These are phyloP conservation scores for Gymnocheta viridis DNA, from an alignment of 2,888 invertebrate genomes.

Conservation along the genomic window DNA sequence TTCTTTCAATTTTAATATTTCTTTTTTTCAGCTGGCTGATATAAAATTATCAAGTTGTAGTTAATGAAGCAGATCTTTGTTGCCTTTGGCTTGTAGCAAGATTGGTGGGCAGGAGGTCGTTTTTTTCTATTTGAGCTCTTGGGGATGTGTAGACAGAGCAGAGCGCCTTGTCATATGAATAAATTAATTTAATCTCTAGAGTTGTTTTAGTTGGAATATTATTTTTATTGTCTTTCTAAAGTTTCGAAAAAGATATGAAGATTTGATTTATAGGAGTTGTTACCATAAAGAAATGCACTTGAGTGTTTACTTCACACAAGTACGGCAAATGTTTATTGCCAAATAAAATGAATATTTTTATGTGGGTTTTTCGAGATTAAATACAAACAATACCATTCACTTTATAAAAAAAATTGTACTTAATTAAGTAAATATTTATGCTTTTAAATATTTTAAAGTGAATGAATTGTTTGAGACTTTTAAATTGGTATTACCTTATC, in stretches of 20 bases:
- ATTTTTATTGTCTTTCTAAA: conserved; percentile 16
- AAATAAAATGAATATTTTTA: conserved; percentile 50
- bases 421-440: too few relatives aligned
- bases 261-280: conserved; percentile 4
- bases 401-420: too few relatives aligned
- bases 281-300: background rate
- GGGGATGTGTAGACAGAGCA: conserved; percentile 20
- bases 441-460: too few relatives aligned
- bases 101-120: conserved; percentile 9
- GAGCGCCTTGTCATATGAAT: conserved; percentile 29
- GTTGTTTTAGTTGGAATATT: conserved; percentile 21
- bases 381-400: too few relatives aligned
- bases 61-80: background rate
- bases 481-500: too few relatives aligned
- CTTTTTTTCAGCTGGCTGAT: background rate
- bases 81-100: background rate
- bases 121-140: conserved; percentile 10
- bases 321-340: too few relatives aligned
- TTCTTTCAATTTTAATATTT: background rate
- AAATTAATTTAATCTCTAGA: conserved; percentile 32
- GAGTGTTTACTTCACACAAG: background rate
- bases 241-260: background rate
- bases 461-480: too few relatives aligned
- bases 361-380: too few relatives aligned
- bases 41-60: conserved; percentile 42